Percentiles rank a stretch among this genome's conserved stretches.
These are phyloP conservation scores for Callorhinus ursinus DNA, from an alignment of 2,113 vertebrate genomes.

Conservation along the genomic window DNA sequence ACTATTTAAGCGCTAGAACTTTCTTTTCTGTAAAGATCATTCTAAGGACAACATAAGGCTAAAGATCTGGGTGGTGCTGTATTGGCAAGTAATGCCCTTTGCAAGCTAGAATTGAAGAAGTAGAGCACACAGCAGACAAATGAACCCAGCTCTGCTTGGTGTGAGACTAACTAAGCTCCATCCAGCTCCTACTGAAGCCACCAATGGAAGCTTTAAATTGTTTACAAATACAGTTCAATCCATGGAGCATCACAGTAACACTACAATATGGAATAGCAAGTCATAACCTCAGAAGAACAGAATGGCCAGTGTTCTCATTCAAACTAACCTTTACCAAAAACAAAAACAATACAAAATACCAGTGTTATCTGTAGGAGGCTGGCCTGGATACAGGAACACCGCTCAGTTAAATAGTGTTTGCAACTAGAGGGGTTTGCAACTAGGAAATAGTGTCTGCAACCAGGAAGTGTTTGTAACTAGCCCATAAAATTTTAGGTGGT, in stretches of 20 bases:
- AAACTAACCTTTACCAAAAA: not conserved
- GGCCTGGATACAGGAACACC: not conserved
- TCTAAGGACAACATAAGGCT: not conserved
- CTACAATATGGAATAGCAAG: not conserved
- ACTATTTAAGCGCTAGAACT: not conserved
- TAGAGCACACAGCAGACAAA: not conserved
- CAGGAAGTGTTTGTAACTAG: not conserved
- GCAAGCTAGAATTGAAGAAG: not conserved
- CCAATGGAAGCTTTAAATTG: not conserved
- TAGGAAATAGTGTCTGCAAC: not conserved
- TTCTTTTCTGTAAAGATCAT: constrained; percentile 15
- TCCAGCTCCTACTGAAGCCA: not conserved
- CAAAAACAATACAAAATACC: not conserved
- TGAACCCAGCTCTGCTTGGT: not conserved
- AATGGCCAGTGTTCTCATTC: not conserved
- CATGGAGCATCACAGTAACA: not conserved
- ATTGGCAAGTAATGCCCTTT: not conserved
- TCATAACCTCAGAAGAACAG: not conserved
- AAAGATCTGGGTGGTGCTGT: not conserved
- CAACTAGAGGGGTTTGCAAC: not conserved
- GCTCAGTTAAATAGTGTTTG: not conserved
- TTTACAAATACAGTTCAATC: not conserved
- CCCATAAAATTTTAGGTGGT: not conserved
- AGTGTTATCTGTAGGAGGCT: not conserved
- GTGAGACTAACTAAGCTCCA: not conserved